Evolutionary conservation across 1,140 invertebrate species (phyloP), one percentile per base, ranked within the genome.

Genomic region (Drosophila willistoni): DNA sequence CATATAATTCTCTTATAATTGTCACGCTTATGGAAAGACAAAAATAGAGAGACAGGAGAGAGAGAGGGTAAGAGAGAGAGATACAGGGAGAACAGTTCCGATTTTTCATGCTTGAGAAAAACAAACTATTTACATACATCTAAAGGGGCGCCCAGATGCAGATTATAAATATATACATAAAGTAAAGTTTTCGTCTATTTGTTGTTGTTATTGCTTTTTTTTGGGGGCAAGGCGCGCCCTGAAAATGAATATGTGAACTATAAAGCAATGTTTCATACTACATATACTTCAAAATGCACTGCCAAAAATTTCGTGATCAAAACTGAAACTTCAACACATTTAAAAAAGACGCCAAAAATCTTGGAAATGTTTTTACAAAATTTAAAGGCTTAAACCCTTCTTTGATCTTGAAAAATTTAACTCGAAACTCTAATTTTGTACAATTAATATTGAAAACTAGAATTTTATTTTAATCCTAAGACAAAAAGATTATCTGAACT

Each of bases 1-100:
- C 68, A 61, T 74, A 85, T 85, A 85, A 86, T 85, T 59, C 81
- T 86, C 68, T 56, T 71, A 71, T 81, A 86, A 85, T 85, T 85
- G 81, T 85, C 81, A 86, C 82, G 81, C 81, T 66, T 75, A 59
- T 75, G 64, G 64, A 67, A 75, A 62, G 67, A 71, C 81, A 36
- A 81, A 85, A 85, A 86, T 85, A 85, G 75, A 85, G 70, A 57
- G 59, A 67, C 36, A 70, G 4, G 14, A 51, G 44, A 14, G 19
- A 51, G 17, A 51, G 19, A 72, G 36, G 13, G 10, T 13, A 1
- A 12, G 36, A 39, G 12, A 39, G 5, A 3, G 12, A 12, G 36
- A 29, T 5, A 29, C 29, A 29, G 29, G 5, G 29, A 29, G 29
- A 39, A 39, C 36, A 39, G 64, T 54, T 42, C 13, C 59, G 59